Evolutionary conservation across 2,113 vertebrate genomes (phyloP).

Genomic region (Donacobius atricapilla): DNA sequence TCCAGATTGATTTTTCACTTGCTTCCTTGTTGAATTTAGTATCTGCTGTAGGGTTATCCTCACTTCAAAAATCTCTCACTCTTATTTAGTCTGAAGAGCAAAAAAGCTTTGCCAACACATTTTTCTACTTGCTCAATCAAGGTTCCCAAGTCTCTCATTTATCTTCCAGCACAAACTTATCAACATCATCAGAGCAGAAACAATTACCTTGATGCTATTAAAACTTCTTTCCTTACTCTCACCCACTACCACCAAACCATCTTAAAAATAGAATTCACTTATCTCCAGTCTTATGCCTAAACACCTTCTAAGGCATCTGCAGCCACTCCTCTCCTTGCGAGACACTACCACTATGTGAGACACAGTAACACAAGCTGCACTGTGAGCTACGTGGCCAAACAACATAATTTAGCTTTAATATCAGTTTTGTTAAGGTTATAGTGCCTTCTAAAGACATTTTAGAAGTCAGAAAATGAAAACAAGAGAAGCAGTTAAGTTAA

Average conservation of each 20-base stretch:
- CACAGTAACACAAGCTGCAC: not conserved
- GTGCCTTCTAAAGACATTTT: not conserved
- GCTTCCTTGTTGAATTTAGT: not conserved
- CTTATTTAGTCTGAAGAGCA: not conserved
- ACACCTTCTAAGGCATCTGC: not conserved
- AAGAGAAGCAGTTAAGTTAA: not conserved
- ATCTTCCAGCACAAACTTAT: not conserved
- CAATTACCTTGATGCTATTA: not conserved
- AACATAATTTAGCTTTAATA: not conserved
- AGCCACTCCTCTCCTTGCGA: not conserved
- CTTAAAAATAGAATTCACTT: not conserved
- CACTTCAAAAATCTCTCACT: not conserved
- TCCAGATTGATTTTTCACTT: conserved; percentile 28
- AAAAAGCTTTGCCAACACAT: not conserved
- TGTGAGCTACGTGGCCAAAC: not conserved
- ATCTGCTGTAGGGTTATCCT: not conserved
- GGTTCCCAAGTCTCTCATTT: not conserved
- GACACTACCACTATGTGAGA: not conserved
- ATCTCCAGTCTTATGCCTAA: not conserved
- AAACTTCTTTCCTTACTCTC: not conserved
- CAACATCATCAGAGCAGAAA: not conserved
- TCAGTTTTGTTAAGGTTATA: not conserved
- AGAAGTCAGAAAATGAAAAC: not conserved
- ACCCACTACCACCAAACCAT: not conserved
- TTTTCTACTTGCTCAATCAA: not conserved